Conservation (phyloP, 2,113 vertebrate genomes). For the Alligator mississippiensis region DNA sequence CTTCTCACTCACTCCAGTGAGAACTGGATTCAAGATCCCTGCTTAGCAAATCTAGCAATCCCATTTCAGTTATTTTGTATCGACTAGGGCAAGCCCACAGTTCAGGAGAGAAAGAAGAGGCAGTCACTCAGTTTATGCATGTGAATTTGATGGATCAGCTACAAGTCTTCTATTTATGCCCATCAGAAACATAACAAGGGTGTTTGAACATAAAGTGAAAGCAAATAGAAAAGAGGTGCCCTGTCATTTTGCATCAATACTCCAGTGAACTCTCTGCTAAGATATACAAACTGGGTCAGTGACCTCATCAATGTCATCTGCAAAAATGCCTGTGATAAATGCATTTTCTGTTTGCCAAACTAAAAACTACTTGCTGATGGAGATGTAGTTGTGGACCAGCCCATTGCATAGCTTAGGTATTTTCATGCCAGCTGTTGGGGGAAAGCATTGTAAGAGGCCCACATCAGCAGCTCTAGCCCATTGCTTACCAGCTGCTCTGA, state of each 20-base stretch:
- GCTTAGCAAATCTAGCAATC: slow-evolving; percentile 56
- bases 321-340: slow-evolving; percentile 4
- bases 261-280: background rate
- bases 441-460: background rate
- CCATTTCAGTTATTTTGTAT: slow-evolving; percentile 21
- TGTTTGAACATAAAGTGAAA: background rate
- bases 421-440: background rate
- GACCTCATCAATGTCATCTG: background rate
- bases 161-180: background rate
- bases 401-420: background rate
- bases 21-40: slow-evolving; percentile 57
- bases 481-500: background rate
- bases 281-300: background rate
- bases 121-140: slow-evolving; percentile 49
- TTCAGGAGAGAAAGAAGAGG: slow-evolving; percentile 44
- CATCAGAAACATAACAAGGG: background rate
- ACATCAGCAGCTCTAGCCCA: background rate
- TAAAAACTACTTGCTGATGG: background rate
- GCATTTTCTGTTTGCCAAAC: background rate
- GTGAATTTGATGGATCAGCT: slow-evolving; percentile 12
- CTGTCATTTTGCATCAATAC: slow-evolving; percentile 5
- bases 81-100: slow-evolving; percentile 25
- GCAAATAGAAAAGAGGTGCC: background rate
- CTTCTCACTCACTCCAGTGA: background rate
- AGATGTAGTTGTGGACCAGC: background rate